Percentiles rank a stretch among this genome's conserved stretches.
Evolutionary conservation across 2,888 invertebrate species (phyloP).

Genomic region (Hemithea aestivaria): DNA sequence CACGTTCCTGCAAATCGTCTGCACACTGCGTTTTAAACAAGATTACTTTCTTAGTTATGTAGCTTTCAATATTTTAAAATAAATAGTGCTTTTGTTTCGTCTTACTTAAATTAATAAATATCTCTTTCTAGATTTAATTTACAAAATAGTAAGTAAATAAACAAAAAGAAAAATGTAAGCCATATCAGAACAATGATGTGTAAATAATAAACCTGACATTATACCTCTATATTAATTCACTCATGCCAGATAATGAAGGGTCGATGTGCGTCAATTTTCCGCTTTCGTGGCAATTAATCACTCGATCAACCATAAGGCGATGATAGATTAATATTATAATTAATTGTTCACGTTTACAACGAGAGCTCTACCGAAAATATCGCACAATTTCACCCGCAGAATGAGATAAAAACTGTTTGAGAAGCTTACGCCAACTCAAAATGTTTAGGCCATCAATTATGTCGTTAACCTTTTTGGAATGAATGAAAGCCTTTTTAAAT

Average conservation of each 20-base stretch:
- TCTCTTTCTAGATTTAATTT: too few relatives aligned
- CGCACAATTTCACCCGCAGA: conserved; percentile 14
- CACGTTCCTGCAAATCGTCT: too few relatives aligned
- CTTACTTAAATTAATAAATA: too few relatives aligned
- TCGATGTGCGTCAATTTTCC: conserved; percentile 13
- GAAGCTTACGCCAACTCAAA: conserved; percentile 12
- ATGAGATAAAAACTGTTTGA: conserved; percentile 11
- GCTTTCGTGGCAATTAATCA: conserved; percentile 13
- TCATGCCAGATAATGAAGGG: conserved; percentile 1
- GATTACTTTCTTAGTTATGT: too few relatives aligned
- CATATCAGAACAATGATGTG: too few relatives aligned
- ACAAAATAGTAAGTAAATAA: too few relatives aligned
- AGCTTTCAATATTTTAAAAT: too few relatives aligned
- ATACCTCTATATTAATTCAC: not conserved
- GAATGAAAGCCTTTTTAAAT: too few relatives aligned
- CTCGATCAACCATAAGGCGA: conserved; percentile 14
- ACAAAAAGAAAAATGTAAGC: too few relatives aligned
- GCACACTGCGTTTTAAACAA: too few relatives aligned
- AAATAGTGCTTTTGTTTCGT: too few relatives aligned
- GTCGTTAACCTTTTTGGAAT: conserved; percentile 15
- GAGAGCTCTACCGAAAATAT: conserved; percentile 13
- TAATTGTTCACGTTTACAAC: conserved; percentile 17
- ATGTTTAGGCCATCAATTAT: conserved; percentile 17
- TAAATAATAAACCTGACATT: too few relatives aligned
- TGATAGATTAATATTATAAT: conserved; percentile 13